phyloP scores from a whole-genome alignment of 2,113 vertebrate genomes.

The Physeter macrocephalus region DNA sequence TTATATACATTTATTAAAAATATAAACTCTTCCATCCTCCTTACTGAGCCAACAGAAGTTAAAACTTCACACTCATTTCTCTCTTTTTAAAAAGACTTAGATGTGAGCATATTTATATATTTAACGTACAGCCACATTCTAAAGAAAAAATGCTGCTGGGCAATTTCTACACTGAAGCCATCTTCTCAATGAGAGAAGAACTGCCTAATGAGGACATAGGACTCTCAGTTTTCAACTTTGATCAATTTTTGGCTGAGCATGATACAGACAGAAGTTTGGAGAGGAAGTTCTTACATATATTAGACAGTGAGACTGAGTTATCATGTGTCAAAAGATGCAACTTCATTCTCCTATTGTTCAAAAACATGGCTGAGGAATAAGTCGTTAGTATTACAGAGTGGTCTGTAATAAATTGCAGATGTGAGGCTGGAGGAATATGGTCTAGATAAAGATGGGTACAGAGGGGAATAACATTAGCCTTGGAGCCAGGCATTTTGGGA shows the following conservation, averaged over 20 bases:
- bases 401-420: neutral
- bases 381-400: neutral
- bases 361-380: neutral
- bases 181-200: neutral
- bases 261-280: neutral
- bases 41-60: slow-evolving; percentile 24
- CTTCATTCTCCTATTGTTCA: neutral
- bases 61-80: slow-evolving; percentile 29
- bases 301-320: neutral
- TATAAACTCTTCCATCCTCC: neutral
- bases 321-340: neutral
- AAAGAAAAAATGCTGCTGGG: neutral
- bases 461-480: neutral
- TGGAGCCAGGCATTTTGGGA: neutral
- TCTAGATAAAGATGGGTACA: neutral
- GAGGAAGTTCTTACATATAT: neutral
- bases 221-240: slow-evolving; percentile 43
- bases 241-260: slow-evolving; percentile 21
- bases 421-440: neutral
- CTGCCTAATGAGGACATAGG: slow-evolving; percentile 12
- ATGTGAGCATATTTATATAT: slow-evolving; percentile 48
- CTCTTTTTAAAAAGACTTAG: slow-evolving; percentile 36
- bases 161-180: neutral
- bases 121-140: slow-evolving; percentile 25
- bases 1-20: slow-evolving; percentile 38